Evolutionary conservation across 2,888 invertebrate species (phyloP).

Genomic region (Erebia palarica): DNA sequence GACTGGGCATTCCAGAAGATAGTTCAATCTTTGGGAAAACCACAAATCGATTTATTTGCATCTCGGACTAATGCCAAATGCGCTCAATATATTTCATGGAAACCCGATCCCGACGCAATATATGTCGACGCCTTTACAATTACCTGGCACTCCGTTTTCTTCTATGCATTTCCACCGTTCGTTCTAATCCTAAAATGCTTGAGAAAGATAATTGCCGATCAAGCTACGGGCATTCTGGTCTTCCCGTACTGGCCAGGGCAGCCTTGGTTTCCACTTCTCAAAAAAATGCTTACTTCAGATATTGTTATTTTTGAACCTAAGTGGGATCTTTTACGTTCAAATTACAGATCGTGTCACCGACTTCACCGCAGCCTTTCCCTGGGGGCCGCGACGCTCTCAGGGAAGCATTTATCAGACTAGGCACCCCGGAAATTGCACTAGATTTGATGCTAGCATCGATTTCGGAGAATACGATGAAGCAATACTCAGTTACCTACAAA

Average conservation of each 20-base stretch:
- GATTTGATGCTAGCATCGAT: background rate
- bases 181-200: background rate
- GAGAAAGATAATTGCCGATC: background rate
- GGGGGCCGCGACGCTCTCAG: background rate
- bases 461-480: background rate
- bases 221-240: background rate
- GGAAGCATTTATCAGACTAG: background rate
- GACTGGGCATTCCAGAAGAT: slow-evolving; percentile 22
- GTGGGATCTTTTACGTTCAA: background rate
- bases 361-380: background rate
- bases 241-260: background rate
- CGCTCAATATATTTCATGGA: background rate
- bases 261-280: background rate
- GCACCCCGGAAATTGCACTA: background rate
- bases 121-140: slow-evolving; percentile 1
- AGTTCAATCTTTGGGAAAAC: slow-evolving; percentile 11
- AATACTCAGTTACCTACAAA: background rate
- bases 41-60: slow-evolving; percentile 1
- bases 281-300: background rate
- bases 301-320: slow-evolving; percentile 3
- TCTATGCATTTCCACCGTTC: slow-evolving; percentile 2
- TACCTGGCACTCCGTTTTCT: background rate
- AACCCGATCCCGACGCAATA: no score
- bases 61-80: background rate
- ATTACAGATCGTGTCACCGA: background rate